phyloP scores from a whole-genome alignment of 2,113 vertebrate species.

The Ceuthmochares aereus region DNA sequence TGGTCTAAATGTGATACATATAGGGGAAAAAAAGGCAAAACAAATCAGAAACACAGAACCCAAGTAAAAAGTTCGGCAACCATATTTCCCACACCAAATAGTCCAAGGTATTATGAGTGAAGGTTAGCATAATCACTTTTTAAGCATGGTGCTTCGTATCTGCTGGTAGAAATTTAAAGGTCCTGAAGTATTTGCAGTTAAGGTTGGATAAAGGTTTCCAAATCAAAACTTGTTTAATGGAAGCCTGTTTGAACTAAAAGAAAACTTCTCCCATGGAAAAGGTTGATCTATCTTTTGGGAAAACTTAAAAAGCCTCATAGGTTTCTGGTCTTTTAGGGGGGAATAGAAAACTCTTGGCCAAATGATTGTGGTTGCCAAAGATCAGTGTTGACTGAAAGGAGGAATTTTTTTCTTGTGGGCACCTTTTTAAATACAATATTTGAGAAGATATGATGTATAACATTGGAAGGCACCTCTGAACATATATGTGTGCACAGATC shows the following conservation, averaged over 20 bases:
- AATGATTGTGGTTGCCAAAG: background rate
- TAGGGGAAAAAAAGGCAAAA: background rate
- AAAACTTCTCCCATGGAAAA: background rate
- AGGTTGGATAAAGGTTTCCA: background rate
- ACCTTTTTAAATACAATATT: background rate
- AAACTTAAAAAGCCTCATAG: background rate
- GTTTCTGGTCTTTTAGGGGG: background rate
- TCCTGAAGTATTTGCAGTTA: background rate
- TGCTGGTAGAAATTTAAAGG: background rate
- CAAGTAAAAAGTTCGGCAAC: background rate
- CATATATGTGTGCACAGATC: fast-evolving
- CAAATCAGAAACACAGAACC: background rate
- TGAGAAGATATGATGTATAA: background rate
- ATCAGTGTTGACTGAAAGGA: background rate
- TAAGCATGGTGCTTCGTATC: fast-evolving
- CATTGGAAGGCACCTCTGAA: background rate
- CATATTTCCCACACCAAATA: background rate
- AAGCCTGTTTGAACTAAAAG: background rate
- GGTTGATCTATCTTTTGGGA: background rate
- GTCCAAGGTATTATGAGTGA: background rate
- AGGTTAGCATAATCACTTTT: background rate
- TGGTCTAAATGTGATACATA: background rate
- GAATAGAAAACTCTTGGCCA: background rate
- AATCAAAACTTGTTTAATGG: background rate
- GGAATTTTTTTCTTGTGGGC: background rate